Evolutionary conservation across 2,888 invertebrate genomes (phyloP), one percentile per base, ranked within the genome.

Genomic region (Troglohyphantes excavatus): DNA sequence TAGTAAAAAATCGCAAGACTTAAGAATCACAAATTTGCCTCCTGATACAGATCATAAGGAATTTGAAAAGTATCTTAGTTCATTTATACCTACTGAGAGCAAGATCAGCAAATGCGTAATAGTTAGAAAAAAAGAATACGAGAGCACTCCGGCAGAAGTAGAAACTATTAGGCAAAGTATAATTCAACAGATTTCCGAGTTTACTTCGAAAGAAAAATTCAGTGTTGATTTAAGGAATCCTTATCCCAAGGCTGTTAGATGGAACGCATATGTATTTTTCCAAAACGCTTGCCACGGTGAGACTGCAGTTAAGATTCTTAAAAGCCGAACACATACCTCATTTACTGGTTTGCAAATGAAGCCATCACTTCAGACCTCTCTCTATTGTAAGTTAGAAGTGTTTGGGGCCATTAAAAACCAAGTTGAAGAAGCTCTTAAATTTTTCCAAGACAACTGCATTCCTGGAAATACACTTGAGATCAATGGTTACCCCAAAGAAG

Each of bases 381-480:
- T 87, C n/a, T 83, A 59, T 70, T 87, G 86, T 23, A 82, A 78
- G 63, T n/a, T 13, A 5, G 73, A 86, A 53, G 63, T 87, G 11
- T 90, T 83, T 78, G 23, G 27, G 11, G 83, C 59, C 2, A 27
- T 90, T 13, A 87, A 90, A 87, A 70, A 46, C 3, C 82, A 87
- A 70, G 70, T 90, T 33, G 72, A 87, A 2, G 87, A 90, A 65
- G 90, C 90, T 29, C 63, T 90, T n/a, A 61, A 86, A 17, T 83
- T 63, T 43, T 90, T 78, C 17, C 82, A 85, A 83, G 33, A 67
- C 21, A 67, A 68, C 19, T 43, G 85, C 7, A 26, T 33, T 27
- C 26, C 26, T 63, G 82, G 43, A 3, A 46, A 79, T 33, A 33
- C 39, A 21, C 26, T 90, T 46, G 76, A 70, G 33, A 87, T 90